A percentile compares a stretch with the other conserved stretches of the same genome.
Conservation (phyloP, 2,888 invertebrate genomes). For the Rhamphomyia laevipes region DNA sequence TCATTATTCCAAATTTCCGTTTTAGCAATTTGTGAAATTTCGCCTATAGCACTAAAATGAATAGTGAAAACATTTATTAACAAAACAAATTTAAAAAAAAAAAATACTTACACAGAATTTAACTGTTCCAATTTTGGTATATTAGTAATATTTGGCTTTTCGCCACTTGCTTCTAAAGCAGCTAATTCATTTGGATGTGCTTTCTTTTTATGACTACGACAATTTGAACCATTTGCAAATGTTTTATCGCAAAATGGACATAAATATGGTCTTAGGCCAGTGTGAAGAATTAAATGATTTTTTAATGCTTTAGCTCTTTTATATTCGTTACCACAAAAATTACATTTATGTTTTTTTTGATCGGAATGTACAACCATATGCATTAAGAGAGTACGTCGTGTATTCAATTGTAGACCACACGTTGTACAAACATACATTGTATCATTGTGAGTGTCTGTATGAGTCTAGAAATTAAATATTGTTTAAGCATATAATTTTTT, state of each 20-base stretch:
- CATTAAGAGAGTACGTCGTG: conserved; percentile 38
- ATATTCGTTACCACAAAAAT: conserved; percentile 31
- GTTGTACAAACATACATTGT: conserved; percentile 34
- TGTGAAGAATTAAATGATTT: conserved; percentile 35
- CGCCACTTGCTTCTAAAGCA: conserved; percentile 26
- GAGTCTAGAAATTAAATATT: not conserved
- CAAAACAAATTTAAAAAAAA: too few relatives aligned
- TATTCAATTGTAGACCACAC: conserved; percentile 36
- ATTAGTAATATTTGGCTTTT: not conserved
- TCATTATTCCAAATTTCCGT: too few relatives aligned
- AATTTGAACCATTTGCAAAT: conserved; percentile 37
- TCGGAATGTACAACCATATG: conserved; percentile 36
- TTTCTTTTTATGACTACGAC: conserved; percentile 35
- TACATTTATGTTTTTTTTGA: conserved; percentile 31
- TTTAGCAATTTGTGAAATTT: too few relatives aligned
- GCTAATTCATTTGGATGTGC: conserved; percentile 34
- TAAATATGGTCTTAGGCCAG: conserved; percentile 34
- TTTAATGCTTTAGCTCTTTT: conserved; percentile 31
- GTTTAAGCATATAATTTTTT: too few relatives aligned
- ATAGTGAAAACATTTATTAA: too few relatives aligned
- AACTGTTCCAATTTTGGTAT: not conserved
- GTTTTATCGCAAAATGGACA: conserved; percentile 35
- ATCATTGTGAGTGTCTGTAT: not conserved
- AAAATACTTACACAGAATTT: not conserved
- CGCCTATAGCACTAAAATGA: too few relatives aligned